Percentiles rank a stretch among this genome's conserved stretches.
Conservation (phyloP, 2,888 invertebrate genomes). For the Morpho helenor region DNA sequence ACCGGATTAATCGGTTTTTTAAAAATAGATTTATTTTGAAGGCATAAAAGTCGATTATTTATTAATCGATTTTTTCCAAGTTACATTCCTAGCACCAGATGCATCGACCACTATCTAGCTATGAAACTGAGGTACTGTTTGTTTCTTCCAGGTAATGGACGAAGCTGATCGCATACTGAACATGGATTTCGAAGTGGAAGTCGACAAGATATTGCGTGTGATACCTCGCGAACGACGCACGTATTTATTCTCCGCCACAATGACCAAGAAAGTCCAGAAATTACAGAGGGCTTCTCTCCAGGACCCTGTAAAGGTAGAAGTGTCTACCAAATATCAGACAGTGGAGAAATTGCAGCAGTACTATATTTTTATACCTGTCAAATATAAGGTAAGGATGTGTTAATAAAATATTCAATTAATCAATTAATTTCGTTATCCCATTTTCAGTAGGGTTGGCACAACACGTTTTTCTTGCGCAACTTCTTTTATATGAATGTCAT, state of each 20-base stretch:
- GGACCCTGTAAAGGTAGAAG: conserved; percentile 97
- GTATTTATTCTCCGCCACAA: conserved; percentile 98
- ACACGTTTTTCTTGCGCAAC: too few relatives aligned
- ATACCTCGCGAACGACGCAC: conserved; percentile 95
- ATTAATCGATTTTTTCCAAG: too few relatives aligned
- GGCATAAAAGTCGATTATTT: too few relatives aligned
- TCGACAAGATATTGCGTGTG: conserved; percentile 94
- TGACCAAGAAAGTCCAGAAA: conserved; percentile 98
- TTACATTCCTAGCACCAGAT: too few relatives aligned
- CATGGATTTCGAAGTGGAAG: conserved; percentile 99
- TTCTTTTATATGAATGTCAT: too few relatives aligned
- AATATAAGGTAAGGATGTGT: conserved; percentile 89
- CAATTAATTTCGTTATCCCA: too few relatives aligned
- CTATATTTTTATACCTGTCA: conserved; percentile 96
- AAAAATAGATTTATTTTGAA: too few relatives aligned
- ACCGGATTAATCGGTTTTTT: too few relatives aligned
- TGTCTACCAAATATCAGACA: conserved; percentile 97
- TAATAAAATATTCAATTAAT: too few relatives aligned
- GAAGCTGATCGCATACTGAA: conserved; percentile 99
- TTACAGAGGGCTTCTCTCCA: conserved; percentile 95
- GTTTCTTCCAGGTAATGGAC: conserved; percentile 89
- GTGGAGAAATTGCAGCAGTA: conserved; percentile 97
- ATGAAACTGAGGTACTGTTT: too few relatives aligned
- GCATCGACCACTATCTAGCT: too few relatives aligned
- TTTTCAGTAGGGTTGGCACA: too few relatives aligned